Evolutionary conservation across 2,113 vertebrate genomes (phyloP).

Genomic region (Hydropotes inermis): DNA sequence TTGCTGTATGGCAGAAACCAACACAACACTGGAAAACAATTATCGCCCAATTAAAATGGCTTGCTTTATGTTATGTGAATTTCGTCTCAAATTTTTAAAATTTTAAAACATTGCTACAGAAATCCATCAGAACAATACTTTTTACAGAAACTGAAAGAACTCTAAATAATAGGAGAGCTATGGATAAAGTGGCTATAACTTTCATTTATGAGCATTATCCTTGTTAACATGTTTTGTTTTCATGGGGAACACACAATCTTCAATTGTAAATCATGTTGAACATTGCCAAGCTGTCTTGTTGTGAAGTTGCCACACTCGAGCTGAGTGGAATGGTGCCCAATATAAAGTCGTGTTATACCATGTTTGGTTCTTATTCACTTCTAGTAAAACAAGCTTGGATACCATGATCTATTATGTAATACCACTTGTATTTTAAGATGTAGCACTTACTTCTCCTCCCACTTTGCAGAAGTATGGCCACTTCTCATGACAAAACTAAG

Average conservation of each 20-base stretch:
- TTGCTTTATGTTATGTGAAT: not conserved
- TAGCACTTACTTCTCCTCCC: not conserved
- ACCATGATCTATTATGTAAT: not conserved
- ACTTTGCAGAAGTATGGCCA: not conserved
- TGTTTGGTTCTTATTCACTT: not conserved
- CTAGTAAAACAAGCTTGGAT: slow-evolving; percentile 16
- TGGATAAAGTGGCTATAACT: not conserved
- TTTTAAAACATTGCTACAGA: not conserved
- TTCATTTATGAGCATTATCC: slow-evolving; percentile 51
- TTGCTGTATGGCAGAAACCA: not conserved
- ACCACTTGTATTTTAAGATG: not conserved
- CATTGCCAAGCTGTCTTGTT: not conserved
- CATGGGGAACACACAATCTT: not conserved
- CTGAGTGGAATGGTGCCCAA: not conserved
- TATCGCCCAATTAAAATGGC: not conserved
- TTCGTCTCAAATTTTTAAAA: not conserved
- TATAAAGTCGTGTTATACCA: slow-evolving; percentile 19
- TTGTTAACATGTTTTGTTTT: slow-evolving; percentile 1
- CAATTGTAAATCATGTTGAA: not conserved
- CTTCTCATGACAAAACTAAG: not conserved
- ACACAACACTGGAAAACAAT: not conserved
- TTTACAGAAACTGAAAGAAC: not conserved
- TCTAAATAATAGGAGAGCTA: not conserved
- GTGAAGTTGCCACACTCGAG: not conserved
- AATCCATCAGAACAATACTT: not conserved